Base-by-base conservation (phyloP, 2,797 vertebrate species). In the Podarcis siculus region DNA sequence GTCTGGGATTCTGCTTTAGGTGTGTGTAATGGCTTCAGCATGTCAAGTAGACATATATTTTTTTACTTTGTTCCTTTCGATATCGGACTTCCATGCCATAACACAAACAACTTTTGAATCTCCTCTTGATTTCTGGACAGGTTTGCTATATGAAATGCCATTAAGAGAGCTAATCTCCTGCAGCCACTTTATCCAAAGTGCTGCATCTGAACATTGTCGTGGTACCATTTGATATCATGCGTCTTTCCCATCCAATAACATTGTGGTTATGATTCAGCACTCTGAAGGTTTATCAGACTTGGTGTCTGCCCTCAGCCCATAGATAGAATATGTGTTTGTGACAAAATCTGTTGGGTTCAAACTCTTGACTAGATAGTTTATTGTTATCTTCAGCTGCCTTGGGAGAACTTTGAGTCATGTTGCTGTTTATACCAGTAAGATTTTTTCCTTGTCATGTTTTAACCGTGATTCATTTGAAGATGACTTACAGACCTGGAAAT, bases 341-440 rank as follows among this genome's bases (percentile, higher is more conserved):
- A 42, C 49, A 87, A 85, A 81, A 81, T 77, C 69, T 39, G 61
- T 58, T 85, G 8, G 45, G 78, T 77, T 71, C 45, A 76, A 21
- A 66, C 71, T 71, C 5, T 32, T 71, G 35, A 42, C 73, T 71
- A 77, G 35, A 39, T 85, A 61, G 37, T 42, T 77, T 71, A 23
- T 86, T 25, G 32, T 79, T 80, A 75, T 75, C 77, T 67, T 75
- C 23, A 37, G 35, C 64, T 35, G n/a, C 35, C 64, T 75, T 87
- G 71, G 25, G 64, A 87, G 71, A 87, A 90, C 72, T 76, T 42
- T 89, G 86, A 87, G 82, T 90, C 82, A 87, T 81, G 42, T 87
- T 84, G 67, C 82, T 87, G 78, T 87, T 87, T 85, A 87, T 87
- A 90, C 61, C 69, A 87, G 17, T 73, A 66, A 79, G n/a, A 19